phyloP scores from a whole-genome alignment of 2,888 invertebrate genomes.

The Pelosia muscerda region DNA sequence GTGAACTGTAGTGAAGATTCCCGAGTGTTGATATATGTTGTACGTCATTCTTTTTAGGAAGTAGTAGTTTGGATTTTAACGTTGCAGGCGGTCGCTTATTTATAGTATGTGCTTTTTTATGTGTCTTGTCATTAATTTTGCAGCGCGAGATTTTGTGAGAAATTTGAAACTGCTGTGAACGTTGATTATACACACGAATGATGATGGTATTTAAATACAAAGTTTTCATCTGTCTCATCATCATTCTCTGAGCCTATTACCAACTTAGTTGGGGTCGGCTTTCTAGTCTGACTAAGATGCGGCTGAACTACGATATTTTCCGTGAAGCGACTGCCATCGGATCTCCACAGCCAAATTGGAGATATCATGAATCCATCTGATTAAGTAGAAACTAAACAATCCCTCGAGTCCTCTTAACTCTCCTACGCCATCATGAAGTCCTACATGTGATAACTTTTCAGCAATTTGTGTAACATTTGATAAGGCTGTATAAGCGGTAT shows the following conservation, averaged over 20 bases:
- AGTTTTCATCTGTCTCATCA: no score
- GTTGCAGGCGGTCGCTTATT: conserved; percentile 7
- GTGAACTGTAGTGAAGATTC: conserved; percentile 21
- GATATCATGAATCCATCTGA: no score
- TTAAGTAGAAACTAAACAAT: no score
- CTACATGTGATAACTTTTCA: not conserved
- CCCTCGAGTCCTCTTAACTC: not conserved
- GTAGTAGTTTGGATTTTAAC: conserved; percentile 16
- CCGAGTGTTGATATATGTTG: conserved; percentile 31
- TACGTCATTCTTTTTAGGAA: conserved; percentile 18
- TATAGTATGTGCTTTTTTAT: conserved; percentile 10
- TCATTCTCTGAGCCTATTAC: no score
- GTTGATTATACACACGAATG: not conserved
- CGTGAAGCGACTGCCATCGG: no score
- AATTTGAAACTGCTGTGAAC: not conserved
- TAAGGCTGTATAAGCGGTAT: not conserved
- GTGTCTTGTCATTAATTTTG: not conserved
- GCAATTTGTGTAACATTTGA: no score
- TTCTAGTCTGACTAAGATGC: no score
- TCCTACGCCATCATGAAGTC: no score
- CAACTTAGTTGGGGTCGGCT: no score
- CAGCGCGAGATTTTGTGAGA: not conserved
- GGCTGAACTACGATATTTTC: no score
- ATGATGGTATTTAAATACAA: not conserved
- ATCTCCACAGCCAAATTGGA: no score